These are phyloP conservation scores for Bombus ignitus DNA, from an alignment of 1,140 invertebrate species.

Conservation along the genomic window DNA sequence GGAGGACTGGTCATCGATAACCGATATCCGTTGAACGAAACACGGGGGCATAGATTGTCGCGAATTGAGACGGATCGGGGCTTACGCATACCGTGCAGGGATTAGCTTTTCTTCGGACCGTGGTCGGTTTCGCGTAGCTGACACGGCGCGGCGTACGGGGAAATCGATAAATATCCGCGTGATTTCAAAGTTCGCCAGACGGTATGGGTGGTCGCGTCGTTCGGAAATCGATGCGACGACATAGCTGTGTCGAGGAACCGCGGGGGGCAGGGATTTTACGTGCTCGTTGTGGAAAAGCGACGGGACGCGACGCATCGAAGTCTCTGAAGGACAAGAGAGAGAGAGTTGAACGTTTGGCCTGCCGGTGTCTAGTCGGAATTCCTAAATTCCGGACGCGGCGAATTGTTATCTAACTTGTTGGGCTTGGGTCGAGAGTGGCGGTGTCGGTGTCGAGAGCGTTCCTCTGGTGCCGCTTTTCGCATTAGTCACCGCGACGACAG, in stretches of 20 bases:
- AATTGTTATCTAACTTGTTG: constrained; percentile 49
- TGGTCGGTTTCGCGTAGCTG: constrained; percentile 53
- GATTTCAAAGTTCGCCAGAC: not conserved
- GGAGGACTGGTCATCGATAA: constrained; percentile 28
- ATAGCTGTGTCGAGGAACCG: not conserved
- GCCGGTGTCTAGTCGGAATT: constrained; percentile 2
- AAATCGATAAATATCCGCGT: constrained; percentile 48
- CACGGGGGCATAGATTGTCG: constrained; percentile 42
- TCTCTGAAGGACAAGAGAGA: constrained; percentile 18
- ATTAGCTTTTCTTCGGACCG: constrained; percentile 50
- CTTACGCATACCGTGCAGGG: constrained; percentile 47
- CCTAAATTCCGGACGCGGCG: constrained; percentile 53
- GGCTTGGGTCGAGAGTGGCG: not conserved
- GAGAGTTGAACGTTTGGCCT: constrained; percentile 29
- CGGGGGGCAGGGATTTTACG: not conserved
- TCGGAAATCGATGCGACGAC: constrained; percentile 22
- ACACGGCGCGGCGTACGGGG: not conserved
- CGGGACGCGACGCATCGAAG: constrained; percentile 23
- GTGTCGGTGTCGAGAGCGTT: not conserved
- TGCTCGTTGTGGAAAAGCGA: not conserved
- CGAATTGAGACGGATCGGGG: constrained; percentile 45
- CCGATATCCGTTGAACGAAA: constrained; percentile 48
- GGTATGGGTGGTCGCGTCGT: not conserved
- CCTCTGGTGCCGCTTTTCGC: constrained; percentile 39
- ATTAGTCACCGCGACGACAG: constrained; percentile 54